Evolutionary conservation across 2,888 invertebrate species (phyloP).

Genomic region (Conomelus anceps): DNA sequence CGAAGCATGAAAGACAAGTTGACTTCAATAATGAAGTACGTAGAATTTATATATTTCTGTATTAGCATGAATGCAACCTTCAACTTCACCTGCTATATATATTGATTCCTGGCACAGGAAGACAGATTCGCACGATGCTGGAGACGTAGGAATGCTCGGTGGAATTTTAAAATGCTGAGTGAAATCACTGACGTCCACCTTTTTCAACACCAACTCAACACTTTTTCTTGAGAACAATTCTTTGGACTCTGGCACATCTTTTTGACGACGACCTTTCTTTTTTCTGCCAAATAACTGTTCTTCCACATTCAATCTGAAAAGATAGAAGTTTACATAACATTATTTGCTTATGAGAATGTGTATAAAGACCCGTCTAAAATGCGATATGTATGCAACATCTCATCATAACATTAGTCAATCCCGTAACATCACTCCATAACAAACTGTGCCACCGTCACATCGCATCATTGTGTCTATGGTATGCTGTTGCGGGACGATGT

Average conservation of each 20-base stretch:
- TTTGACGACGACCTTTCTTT: background rate
- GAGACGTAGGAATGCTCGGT: conserved; percentile 44
- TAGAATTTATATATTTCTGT: background rate
- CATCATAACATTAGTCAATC: no score
- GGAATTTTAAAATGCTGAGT: conserved; percentile 48
- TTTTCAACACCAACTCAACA: conserved; percentile 51
- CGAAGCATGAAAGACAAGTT: no score
- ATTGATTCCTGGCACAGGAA: conserved; percentile 53
- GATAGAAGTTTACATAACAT: background rate
- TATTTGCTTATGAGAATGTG: background rate
- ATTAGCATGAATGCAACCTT: background rate
- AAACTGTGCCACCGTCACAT: no score
- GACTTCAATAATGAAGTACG: background rate
- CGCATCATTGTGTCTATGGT: no score
- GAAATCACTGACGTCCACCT: conserved; percentile 47
- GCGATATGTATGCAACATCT: no score
- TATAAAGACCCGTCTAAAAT: no score
- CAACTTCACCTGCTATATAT: conserved; percentile 52
- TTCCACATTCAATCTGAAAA: background rate
- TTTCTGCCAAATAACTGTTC: background rate
- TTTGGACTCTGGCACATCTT: background rate
- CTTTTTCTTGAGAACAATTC: conserved; percentile 59
- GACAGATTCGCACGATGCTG: conserved; percentile 47
- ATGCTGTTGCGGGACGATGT: no score
- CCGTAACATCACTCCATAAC: no score